phyloP scores from a whole-genome alignment of 2,797 vertebrate genomes.

The Kryptolebias ocellatus region DNA sequence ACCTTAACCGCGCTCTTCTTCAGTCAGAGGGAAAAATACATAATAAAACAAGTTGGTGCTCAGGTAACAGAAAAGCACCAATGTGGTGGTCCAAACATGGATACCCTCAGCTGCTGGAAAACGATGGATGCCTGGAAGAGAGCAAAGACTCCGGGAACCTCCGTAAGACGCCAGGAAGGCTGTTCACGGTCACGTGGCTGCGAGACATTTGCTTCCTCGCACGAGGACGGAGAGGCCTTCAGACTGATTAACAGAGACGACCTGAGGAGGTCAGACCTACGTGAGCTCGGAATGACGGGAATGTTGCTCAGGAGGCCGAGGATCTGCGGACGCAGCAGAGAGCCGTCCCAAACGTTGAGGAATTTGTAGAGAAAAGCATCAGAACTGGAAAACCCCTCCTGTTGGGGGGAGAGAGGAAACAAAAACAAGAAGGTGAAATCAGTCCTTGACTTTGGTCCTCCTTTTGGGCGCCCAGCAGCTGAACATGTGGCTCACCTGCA shows the following conservation, averaged over 20 bases:
- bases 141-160: too few relatives aligned
- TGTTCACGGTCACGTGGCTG: too few relatives aligned
- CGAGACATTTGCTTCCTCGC: too few relatives aligned
- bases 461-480: background rate
- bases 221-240: too few relatives aligned
- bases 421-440: background rate
- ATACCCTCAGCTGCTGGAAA: too few relatives aligned
- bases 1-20: too few relatives aligned
- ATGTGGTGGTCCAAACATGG: too few relatives aligned
- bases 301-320: slow-evolving; percentile 90
- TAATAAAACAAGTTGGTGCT: too few relatives aligned
- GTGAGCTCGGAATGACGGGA: slow-evolving; percentile 83
- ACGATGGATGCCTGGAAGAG: too few relatives aligned
- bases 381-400: slow-evolving; percentile 91
- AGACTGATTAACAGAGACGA: background rate
- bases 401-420: slow-evolving; percentile 34
- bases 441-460: background rate
- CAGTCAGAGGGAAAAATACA: too few relatives aligned
- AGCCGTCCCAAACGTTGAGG: slow-evolving; percentile 91
- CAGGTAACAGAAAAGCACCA: too few relatives aligned
- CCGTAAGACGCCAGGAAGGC: too few relatives aligned
- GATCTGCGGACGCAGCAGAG: slow-evolving; percentile 83
- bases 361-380: slow-evolving; percentile 92
- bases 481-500: slow-evolving; percentile 83
- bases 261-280: slow-evolving; percentile 75